Base-by-base conservation (phyloP, 2,113 vertebrate species). In the Trochalopteron elliotii region DNA sequence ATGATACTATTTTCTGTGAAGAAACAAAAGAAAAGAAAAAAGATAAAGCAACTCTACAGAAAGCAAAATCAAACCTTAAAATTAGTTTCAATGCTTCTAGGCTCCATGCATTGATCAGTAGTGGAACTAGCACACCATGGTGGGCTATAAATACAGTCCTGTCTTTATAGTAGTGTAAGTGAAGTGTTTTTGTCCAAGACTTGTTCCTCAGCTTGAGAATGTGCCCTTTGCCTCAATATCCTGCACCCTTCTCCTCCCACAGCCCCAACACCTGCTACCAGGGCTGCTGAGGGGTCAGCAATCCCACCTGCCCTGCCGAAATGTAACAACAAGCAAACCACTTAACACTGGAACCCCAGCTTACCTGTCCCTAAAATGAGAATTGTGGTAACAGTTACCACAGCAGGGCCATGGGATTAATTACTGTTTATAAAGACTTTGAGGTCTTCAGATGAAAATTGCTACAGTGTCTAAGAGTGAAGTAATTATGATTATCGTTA, bases 401-500 rank as follows among this genome's bases (percentile, higher is more conserved):
- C 40, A 35, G 60, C 39, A 40, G 79, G 87, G 78, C 56, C 25
- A 89, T 64, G 80, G 55, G 70, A 83, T 93, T 96, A 97, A 97
- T 97, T 96, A 94, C 78, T 97, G 95, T 96, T 96, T 97, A 77
- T 93, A 86, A 94, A 94, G 92, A 57, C 83, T 81, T 93, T 25
- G 87, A 93, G 93, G 92, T 92, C 95, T 94, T 93, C 86, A 86
- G 83, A 82, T 86, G 92, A 86, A 97, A 96, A 96, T 94, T 94
- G 67, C 83, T 93, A 65, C 52, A 74, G 93, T 94, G 76, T 88
- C 40, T 94, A 95, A 97, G 75, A 94, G 88, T 93, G 94, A 95
- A 94, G 90, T 94, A 96, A 97, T 97, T 96, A 95, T 93, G 96
- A 97, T 97, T 94, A 91, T 94, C 61, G 5, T 96, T 94, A 87